Base-by-base conservation (phyloP, 2,888 invertebrate genomes). In the Archips crataeganus region DNA sequence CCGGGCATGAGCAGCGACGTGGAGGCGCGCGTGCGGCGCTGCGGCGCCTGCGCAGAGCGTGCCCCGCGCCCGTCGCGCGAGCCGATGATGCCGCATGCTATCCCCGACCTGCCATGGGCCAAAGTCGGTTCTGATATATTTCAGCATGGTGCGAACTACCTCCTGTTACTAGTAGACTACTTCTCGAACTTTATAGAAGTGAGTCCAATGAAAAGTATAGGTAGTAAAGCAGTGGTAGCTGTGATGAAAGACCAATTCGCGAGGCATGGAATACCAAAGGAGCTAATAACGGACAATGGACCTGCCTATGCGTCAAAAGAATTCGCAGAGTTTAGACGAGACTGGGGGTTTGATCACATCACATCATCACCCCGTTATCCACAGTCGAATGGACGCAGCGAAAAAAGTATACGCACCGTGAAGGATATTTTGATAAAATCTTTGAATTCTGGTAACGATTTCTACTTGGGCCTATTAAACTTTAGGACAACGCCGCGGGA, bases 1-100 rank as follows among this genome's bases (percentile, higher is more conserved):
- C 77, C 78, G 2, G 80, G 80, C n/a, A 79, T 83, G 68, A 49
- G 77, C 3, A 63, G 66, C 0, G 81, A 82, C 65, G 70, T 82
- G 2, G 82, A 82, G 67, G 60, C 54, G 1, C 15, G 36, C 36
- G 80, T 82, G 23, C 77, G 78, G 13, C 39, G 71, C 2, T 81
- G 83, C 62, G 1, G 8, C 45, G 10, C 45, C 10, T 45, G 45
- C 10, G 45, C 45, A 0, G 9, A 8, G 45, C 45, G 2, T 9
- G 45, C 45, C 45, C 1, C 45, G 45, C 49, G 49, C 2, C 49
- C 49, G 0, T 0, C 49, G 2, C 49, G 49, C 4, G 49, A 49
- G 49, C 49, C 49, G 2, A 49, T 49, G 49, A 49, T 49, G 1
- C 49, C 49, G 13, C 49, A 49, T n/a, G 2, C 49, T n/a, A 3